These are phyloP conservation scores for Sphaerophoria rueppellii DNA, from an alignment of 2,888 invertebrate species.

Conservation along the genomic window DNA sequence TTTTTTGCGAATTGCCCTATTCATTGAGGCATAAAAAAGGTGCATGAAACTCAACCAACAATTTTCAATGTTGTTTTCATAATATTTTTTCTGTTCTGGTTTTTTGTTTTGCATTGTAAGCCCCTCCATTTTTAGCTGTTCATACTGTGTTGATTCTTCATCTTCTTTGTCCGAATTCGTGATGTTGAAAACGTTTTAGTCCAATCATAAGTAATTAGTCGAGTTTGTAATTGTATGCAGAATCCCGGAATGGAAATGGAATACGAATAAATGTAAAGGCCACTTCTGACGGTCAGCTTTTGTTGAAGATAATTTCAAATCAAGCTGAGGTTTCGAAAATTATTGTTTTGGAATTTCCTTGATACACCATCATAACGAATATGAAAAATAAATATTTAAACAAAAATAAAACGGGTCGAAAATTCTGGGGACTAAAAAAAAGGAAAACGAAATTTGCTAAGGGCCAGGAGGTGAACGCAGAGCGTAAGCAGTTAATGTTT, in stretches of 20 bases:
- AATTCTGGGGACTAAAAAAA: too few relatives aligned
- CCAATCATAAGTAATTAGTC: constrained; percentile 72
- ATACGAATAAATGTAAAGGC: background rate
- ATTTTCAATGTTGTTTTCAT: background rate
- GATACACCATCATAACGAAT: too few relatives aligned
- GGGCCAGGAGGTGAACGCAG: too few relatives aligned
- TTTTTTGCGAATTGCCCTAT: constrained; percentile 67
- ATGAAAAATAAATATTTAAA: too few relatives aligned
- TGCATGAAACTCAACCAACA: constrained; percentile 64
- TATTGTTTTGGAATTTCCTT: constrained; percentile 2
- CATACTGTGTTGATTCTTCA: constrained; percentile 16
- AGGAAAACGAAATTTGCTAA: too few relatives aligned
- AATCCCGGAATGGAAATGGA: constrained; percentile 17
- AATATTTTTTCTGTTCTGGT: background rate
- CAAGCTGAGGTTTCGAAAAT: constrained; percentile 48
- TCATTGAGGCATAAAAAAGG: constrained; percentile 71
- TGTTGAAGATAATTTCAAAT: constrained; percentile 38
- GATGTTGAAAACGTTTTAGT: constrained; percentile 65
- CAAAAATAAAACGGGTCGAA: too few relatives aligned
- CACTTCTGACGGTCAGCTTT: constrained; percentile 20
- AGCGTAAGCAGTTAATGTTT: too few relatives aligned
- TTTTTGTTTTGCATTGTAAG: too few relatives aligned
- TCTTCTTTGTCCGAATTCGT: constrained; percentile 37
- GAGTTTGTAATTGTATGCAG: constrained; percentile 52
- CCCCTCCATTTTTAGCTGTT: constrained; percentile 29